Evolutionary conservation across 2,888 invertebrate genomes (phyloP).

Genomic region (Caenorhabditis japonica): DNA sequence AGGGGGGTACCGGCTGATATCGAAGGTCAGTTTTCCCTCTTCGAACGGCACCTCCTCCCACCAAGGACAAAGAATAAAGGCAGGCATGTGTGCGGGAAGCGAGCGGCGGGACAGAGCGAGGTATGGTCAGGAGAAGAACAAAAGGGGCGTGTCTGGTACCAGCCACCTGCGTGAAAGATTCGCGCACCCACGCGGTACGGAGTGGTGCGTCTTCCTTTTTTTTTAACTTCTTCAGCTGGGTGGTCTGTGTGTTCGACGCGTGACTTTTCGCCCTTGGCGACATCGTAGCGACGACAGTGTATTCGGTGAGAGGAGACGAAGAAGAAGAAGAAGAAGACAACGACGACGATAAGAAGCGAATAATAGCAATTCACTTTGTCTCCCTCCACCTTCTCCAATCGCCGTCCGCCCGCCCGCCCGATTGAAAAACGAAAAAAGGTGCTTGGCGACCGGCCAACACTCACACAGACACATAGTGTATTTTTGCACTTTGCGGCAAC

Average conservation of each 20-base stretch:
- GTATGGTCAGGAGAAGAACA: conserved; percentile 1
- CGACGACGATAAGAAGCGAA: conserved; percentile 44
- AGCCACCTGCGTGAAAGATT: conserved; percentile 41
- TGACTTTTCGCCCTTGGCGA: conserved; percentile 52
- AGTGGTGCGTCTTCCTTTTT: conserved; percentile 38
- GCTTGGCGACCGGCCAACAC: conserved; percentile 43
- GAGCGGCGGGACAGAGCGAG: conserved; percentile 5
- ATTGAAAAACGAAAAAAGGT: conserved; percentile 30
- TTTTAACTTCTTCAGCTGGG: conserved; percentile 27
- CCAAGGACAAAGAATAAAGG: conserved; percentile 35
- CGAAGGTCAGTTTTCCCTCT: conserved; percentile 24
- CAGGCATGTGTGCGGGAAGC: conserved; percentile 19
- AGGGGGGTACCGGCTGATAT: conserved; percentile 34
- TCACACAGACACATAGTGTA: conserved; percentile 31
- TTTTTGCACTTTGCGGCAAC: conserved; percentile 52
- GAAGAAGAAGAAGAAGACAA: conserved; percentile 1
- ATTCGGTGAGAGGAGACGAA: not conserved
- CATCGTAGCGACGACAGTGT: conserved; percentile 26
- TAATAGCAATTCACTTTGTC: conserved; percentile 48
- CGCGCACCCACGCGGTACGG: conserved; percentile 35
- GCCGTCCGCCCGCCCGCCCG: conserved; percentile 2
- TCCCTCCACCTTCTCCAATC: conserved; percentile 1
- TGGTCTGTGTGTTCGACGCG: conserved; percentile 52
- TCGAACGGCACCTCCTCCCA: conserved; percentile 47
- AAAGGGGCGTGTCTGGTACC: conserved; percentile 43